phyloP scores from a whole-genome alignment of 2,113 vertebrate genomes.

The Aythya baeri region DNA sequence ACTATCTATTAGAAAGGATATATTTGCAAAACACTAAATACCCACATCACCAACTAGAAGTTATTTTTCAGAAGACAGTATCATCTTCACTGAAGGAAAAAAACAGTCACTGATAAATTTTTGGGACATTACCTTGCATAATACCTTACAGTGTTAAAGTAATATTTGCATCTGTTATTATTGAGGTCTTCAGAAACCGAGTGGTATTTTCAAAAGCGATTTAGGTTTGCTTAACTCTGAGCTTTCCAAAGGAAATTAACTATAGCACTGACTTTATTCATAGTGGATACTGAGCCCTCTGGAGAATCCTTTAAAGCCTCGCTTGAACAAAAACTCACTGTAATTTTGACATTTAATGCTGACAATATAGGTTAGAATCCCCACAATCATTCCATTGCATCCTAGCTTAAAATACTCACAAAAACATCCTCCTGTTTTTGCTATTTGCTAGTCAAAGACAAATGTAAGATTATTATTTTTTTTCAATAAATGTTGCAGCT shows the following conservation, averaged over 20 bases:
- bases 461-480: neutral
- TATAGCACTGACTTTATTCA: neutral
- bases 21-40: neutral
- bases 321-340: neutral
- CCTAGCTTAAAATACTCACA: neutral
- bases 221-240: neutral
- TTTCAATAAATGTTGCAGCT: neutral
- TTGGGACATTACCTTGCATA: neutral
- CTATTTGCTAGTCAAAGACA: neutral
- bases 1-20: neutral
- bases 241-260: neutral
- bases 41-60: neutral
- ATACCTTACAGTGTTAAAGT: too few species aligned
- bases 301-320: neutral
- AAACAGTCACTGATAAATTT: neutral
- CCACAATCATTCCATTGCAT: neutral
- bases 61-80: neutral
- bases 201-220: neutral
- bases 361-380: neutral
- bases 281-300: neutral
- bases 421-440: neutral
- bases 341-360: neutral
- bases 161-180: neutral
- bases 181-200: neutral
- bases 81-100: neutral